Percentiles rank a stretch among this genome's conserved stretches.
These are phyloP conservation scores for Enteromius argenteus DNA, from an alignment of 2,797 vertebrate species.

Conservation along the genomic window DNA sequence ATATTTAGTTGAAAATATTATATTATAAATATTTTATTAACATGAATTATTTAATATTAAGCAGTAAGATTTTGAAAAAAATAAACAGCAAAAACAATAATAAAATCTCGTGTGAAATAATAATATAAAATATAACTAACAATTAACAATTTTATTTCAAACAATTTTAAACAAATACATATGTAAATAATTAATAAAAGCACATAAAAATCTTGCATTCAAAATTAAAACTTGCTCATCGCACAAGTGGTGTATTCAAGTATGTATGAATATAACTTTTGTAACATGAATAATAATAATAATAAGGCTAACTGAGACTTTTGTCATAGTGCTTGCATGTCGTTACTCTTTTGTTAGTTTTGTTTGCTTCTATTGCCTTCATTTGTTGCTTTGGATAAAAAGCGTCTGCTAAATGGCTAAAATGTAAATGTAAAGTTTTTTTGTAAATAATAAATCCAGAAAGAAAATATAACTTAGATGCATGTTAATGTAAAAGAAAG, in stretches of 20 bases:
- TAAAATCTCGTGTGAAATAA: not conserved
- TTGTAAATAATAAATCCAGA: not conserved
- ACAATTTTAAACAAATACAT: not conserved
- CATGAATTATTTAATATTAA: not conserved
- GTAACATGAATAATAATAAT: too few relatives aligned
- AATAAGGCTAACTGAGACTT: too few relatives aligned
- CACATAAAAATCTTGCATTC: too few relatives aligned
- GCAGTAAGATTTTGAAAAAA: not conserved
- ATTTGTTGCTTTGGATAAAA: too few relatives aligned
- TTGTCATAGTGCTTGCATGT: too few relatives aligned
- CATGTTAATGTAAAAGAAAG: constrained; percentile 31
- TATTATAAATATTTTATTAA: not conserved
- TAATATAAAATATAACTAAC: not conserved
- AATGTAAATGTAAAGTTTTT: not conserved
- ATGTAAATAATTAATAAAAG: not conserved
- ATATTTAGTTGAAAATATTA: not conserved
- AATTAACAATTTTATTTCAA: not conserved
- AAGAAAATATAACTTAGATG: constrained; percentile 9
- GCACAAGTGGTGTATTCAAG: not conserved
- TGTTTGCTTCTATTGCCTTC: too few relatives aligned
- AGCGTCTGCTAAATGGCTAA: too few relatives aligned
- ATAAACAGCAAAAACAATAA: too few relatives aligned
- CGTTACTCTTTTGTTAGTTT: too few relatives aligned
- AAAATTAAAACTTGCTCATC: not conserved
- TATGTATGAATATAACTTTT: too few relatives aligned